These are phyloP conservation scores for Vespertilio murinus DNA, from an alignment of 2,797 vertebrate genomes.

Conservation along the genomic window DNA sequence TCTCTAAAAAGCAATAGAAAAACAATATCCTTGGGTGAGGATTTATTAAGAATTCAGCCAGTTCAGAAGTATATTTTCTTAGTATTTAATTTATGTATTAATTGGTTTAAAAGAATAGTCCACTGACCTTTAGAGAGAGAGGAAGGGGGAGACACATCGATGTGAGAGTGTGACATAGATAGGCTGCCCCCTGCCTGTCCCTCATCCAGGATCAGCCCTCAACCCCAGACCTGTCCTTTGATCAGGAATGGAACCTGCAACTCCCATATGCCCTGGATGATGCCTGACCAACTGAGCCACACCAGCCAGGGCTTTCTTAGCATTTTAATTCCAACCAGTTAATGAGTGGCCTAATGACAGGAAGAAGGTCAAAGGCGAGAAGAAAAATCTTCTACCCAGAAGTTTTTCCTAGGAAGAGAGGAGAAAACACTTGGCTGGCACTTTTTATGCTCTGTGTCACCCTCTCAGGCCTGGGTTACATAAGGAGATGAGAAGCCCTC, in stretches of 20 bases:
- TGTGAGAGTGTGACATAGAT: neutral
- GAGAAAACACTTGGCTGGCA: neutral
- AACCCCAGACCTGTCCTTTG: neutral
- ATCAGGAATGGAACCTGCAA: neutral
- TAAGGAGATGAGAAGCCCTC: accelerated
- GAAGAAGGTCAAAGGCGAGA: neutral
- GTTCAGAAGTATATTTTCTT: neutral
- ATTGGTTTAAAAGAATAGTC: neutral
- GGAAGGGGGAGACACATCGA: neutral
- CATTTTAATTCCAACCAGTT: constrained; percentile 29
- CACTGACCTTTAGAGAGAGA: neutral
- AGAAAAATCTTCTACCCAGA: neutral
- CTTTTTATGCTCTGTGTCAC: neutral
- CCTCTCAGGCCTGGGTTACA: neutral
- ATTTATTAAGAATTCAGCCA: neutral
- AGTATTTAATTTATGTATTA: neutral
- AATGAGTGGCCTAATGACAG: constrained; percentile 38
- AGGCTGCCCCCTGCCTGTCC: accelerated
- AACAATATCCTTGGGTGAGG: too few species aligned
- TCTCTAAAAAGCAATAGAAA: too few species aligned
- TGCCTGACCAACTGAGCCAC: neutral
- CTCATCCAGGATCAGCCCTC: neutral
- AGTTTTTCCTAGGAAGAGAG: neutral
- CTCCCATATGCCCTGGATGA: neutral
- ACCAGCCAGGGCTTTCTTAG: neutral